Percentiles rank a stretch among this genome's conserved stretches.
phyloP scores from a whole-genome alignment of 2,888 invertebrate species.

The Noctua fimbriata region DNA sequence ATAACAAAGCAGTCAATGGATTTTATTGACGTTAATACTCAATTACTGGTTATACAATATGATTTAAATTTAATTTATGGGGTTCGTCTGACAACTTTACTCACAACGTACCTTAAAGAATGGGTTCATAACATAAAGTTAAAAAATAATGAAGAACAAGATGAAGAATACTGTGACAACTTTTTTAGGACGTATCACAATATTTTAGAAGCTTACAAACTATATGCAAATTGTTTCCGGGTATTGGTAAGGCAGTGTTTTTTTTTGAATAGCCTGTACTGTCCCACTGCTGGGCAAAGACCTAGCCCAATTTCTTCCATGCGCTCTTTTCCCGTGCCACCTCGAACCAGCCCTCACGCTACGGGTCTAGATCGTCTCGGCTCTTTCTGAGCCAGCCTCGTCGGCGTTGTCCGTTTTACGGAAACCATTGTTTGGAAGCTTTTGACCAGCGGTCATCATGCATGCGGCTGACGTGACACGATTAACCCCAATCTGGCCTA shows the following conservation, averaged over 20 bases:
- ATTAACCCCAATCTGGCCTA: no score
- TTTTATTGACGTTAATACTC: background rate
- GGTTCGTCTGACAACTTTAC: constrained; percentile 4
- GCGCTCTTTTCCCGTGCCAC: no score
- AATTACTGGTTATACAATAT: background rate
- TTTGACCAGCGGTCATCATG: no score
- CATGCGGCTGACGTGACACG: no score
- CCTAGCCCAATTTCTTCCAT: no score
- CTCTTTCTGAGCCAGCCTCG: no score
- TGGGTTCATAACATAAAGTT: background rate
- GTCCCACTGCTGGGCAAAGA: no score
- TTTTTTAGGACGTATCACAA: background rate
- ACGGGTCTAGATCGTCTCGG: no score
- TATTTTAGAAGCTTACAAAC: constrained; percentile 9
- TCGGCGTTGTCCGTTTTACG: no score
- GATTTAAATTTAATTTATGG: constrained; percentile 22
- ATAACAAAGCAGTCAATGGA: background rate
- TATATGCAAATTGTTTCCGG: constrained; percentile 2
- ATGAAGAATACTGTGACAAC: background rate
- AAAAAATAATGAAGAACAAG: background rate
- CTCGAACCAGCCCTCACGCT: no score
- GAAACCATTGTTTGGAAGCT: no score
- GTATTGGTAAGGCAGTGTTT: constrained; percentile 1
- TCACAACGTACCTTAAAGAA: constrained; percentile 5
- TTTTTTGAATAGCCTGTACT: no score